Evolutionary conservation across 1,140 invertebrate species (phyloP), one percentile per base, ranked within the genome.

Genomic region (Coelopa frigida): DNA sequence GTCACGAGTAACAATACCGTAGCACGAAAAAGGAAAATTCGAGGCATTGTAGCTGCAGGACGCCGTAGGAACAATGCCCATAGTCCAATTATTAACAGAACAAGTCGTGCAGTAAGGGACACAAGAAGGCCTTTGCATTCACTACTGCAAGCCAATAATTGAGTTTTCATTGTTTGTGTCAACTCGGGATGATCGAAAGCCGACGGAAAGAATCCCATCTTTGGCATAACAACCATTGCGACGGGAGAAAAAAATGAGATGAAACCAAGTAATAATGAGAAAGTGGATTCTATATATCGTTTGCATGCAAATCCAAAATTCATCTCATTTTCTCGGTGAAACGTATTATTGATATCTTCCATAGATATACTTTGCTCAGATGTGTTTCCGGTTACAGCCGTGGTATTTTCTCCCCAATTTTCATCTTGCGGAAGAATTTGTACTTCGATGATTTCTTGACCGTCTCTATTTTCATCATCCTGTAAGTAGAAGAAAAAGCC

Each of bases 381-480:
- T 3, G 93, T 97, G 58, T 95, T 95, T 14, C 93, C 94, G 4
- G 95, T 98, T 18, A 98, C 85, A 1, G 91, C 94, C 4, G 94
- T 98, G 0, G 92, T 96, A 59, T 93, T 96, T 72, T 98, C 95
- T 26, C 90, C 93, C 94, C 94, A 98, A 66, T 94, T 95, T 61
- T 98, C 94, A 76, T 97, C 93, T 72, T 94, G 83, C 0, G 91
- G 90, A 32, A 97, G 70, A 51, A 94, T 94, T 72, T 94, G 89
- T 37, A 94, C 90, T 72, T 92, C 87, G 32, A 91, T 89, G 5
- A 89, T 84, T 71, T 92, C 86, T 61, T 86, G 83, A 4, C 79
- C 85, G 47, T 79, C 76, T 20, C 64, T 57, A 21, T 48, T 56
- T 31, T 67, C 64, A 17, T 64, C 61, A 22, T 53, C 61, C 53